Base-by-base conservation (phyloP, 2,888 invertebrate genomes). In the Isoperla grammatica region DNA sequence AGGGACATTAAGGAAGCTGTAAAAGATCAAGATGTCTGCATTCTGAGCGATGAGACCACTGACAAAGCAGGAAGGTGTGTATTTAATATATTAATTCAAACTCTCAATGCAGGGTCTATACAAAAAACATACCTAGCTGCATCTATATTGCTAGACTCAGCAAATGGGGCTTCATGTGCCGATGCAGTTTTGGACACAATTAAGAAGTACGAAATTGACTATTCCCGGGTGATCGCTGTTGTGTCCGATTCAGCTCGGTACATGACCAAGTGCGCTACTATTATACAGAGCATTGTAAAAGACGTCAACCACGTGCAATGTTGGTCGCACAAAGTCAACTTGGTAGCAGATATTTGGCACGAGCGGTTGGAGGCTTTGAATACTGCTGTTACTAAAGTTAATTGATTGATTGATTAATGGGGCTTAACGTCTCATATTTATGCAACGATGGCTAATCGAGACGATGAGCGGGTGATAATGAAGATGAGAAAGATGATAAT, bases 21-120 rank as follows among this genome's bases (percentile, higher is more conserved):
- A n/a, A 29, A 13, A 15, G 42, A 40, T 37, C 35, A 57, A 19
- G 11, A 45, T 12, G n/a, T 57, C 12, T 37, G 6, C 5, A 23
- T 60, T 20, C 39, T 56, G 17, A 43, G 56, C 35, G 56, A 60
- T 56, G 59, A 59, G 19, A 59, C 59, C 20, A 59, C 59, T 17
- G 48, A 60, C 22, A 57, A 56, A 39, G 22, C 13, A 19, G 56
- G 59, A 29, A 40, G 45, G 39, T 59, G 55, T 22, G 60, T 60
- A 19, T 57, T 60, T 40, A 60, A 43, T 9, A 39, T 60, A 6
- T 22, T 60, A 5, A 23, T 60, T 22, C 56, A 29, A 17, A 39
- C 29, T 19, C 13, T 56, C 20, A 40, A 23, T 20, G 39, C 56
- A 17, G 39, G 35, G 3, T 17, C 22, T 8, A 8, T 9, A n/a